Conservation (phyloP, 2,888 invertebrate species). For the Maniola hyperantus region DNA sequence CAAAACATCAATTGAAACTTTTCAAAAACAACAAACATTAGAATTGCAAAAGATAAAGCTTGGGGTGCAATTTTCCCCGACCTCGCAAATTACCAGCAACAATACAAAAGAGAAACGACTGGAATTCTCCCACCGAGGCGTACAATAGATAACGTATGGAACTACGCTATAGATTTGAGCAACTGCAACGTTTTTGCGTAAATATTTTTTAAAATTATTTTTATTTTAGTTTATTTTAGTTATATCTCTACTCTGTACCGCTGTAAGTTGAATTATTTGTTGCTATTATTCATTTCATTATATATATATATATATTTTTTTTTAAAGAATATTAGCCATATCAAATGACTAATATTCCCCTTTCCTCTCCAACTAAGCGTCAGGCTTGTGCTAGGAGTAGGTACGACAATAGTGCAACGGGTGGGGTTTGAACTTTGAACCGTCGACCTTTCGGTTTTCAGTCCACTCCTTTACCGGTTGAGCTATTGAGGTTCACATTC, state of each 20-base stretch:
- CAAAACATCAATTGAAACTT: no score
- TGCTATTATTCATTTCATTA: no score
- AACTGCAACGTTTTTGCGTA: not conserved
- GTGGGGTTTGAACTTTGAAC: no score
- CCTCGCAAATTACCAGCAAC: conserved; percentile 9
- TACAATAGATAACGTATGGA: conserved; percentile 13
- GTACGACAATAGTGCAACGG: no score
- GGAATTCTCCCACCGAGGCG: conserved; percentile 1
- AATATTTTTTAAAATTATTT: not conserved
- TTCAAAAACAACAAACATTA: conserved; percentile 1
- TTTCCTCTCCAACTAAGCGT: no score
- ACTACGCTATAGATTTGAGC: not conserved
- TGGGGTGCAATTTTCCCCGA: conserved; percentile 1
- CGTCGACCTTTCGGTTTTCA: no score
- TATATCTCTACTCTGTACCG: not conserved
- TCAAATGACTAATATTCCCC: no score
- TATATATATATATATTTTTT: no score
- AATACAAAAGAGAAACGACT: conserved; percentile 3
- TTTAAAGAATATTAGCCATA: no score
- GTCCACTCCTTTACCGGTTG: no score
- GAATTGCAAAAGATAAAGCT: conserved; percentile 5
- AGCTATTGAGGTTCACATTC: no score
- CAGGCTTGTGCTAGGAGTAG: no score
- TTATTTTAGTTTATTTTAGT: conserved; percentile 6
- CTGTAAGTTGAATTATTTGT: not conserved